Percentiles rank a stretch among this genome's conserved stretches.
phyloP scores from a whole-genome alignment of 2,888 invertebrate species.

The Hirudinaria manillensis region DNA sequence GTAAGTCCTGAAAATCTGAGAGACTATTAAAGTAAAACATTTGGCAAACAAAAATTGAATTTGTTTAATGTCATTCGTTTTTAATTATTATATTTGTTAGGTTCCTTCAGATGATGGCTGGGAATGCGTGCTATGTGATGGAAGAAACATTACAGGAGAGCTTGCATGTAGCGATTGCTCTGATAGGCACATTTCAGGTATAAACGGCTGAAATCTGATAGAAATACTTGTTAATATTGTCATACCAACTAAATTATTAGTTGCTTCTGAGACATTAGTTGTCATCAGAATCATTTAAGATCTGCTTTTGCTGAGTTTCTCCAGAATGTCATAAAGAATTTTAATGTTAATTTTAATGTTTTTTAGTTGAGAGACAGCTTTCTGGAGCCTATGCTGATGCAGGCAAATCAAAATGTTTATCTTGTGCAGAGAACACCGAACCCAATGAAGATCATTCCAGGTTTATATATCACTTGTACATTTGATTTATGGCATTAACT shows the following conservation, averaged over 20 bases:
- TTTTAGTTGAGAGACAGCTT: constrained; percentile 9
- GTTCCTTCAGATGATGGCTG: constrained; percentile 13
- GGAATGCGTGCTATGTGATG: constrained; percentile 15
- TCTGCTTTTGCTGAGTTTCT: too few relatives aligned
- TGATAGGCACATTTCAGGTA: not conserved
- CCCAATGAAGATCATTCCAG: not conserved
- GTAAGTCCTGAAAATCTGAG: not conserved
- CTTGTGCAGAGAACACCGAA: constrained; percentile 4
- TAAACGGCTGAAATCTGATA: not conserved
- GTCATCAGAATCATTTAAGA: too few relatives aligned
- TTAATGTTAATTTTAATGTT: not conserved
- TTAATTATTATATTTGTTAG: not conserved
- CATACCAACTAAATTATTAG: not conserved
- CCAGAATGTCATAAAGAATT: not conserved
- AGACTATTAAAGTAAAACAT: too few relatives aligned
- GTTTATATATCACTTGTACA: not conserved
- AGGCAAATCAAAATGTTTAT: not conserved
- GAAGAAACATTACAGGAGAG: constrained; percentile 2
- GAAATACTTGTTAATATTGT: not conserved
- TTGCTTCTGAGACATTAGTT: not conserved
- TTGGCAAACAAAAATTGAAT: too few relatives aligned
- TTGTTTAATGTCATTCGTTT: too few relatives aligned
- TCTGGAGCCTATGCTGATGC: not conserved
- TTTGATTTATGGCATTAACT: not conserved
- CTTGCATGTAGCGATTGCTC: not conserved